Evolutionary conservation across 35 echinoderm and acorn worm genomes (phyloP), one percentile per base, ranked within the genome.

Genomic region (Patiria miniata): DNA sequence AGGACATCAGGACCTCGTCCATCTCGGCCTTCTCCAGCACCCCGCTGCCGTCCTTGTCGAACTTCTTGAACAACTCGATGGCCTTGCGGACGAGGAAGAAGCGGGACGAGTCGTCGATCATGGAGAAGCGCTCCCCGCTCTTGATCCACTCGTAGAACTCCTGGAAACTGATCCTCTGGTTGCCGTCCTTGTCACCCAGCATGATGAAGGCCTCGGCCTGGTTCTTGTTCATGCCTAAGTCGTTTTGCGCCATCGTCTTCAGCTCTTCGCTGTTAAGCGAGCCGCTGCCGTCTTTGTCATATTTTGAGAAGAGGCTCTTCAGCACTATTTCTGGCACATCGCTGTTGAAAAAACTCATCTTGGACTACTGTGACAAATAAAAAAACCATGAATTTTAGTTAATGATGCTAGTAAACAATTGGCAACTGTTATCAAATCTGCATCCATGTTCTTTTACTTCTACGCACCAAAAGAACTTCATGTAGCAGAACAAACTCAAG

Each of bases 161-260:
- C 34, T 73, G 26, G 34, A 73, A 73, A 23, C 21, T 73, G 65
- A 73, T 9, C 65, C 34, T 36, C 65, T 73, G 65, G 65, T 73
- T 73, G 2, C 65, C 65, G 34, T 73, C 65, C 8, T 73, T 73
- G 65, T 73, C 65, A 14, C 2, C 34, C 26, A 73, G 65, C 34
- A 73, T 26, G 65, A 73, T 73, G 65, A 73, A 73, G 0, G 65
- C 65, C 9, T 73, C 65, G 8, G 65, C 65, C 26, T 73, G 19
- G 65, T 18, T 34, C n/a, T 73, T 73, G 34, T 7, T 73, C 65
- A 73, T 73, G 65, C 65, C 65, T 26, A 73, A 73, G n/a, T 73
- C 26, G 26, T 73, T 7, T 16, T 30, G 65, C 14, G 65, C 65
- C 65, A 73, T 23, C 2, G 14, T 34, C 65, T 73, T 73, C 29